These are phyloP conservation scores for Clistopyga incitator DNA, from an alignment of 2,888 invertebrate species.

Conservation along the genomic window DNA sequence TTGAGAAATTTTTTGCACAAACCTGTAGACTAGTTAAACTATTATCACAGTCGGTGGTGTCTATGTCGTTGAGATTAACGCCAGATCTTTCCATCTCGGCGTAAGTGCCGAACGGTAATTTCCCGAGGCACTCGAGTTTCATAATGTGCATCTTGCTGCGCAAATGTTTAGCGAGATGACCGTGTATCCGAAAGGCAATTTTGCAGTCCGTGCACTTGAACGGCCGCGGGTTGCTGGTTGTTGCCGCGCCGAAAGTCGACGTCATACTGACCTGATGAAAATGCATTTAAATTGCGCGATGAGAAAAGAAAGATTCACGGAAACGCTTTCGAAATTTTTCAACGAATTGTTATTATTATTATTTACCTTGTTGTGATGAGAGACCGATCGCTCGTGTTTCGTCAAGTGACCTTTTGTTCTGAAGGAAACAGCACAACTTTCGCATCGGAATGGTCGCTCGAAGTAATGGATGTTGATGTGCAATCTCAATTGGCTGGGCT, in stretches of 20 bases:
- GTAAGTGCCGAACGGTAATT: constrained; percentile 96
- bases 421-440: constrained; percentile 96
- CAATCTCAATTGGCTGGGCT: constrained; percentile 94
- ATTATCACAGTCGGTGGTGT: constrained; percentile 98
- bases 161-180: constrained; percentile 98
- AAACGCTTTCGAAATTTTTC: background rate
- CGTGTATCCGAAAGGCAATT: constrained; percentile 98
- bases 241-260: constrained; percentile 92
- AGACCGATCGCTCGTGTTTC: constrained; percentile 96
- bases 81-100: constrained; percentile 97
- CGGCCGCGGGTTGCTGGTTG: constrained; percentile 96
- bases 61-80: constrained; percentile 96
- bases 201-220: constrained; percentile 98
- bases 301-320: background rate
- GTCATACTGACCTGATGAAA: constrained; percentile 89
- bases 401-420: constrained; percentile 95
- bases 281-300: constrained; percentile 29
- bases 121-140: constrained; percentile 96
- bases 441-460: constrained; percentile 96
- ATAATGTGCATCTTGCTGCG: constrained; percentile 98
- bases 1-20: constrained; percentile 59
- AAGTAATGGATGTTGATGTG: constrained; percentile 98
- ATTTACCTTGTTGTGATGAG: constrained; percentile 93
- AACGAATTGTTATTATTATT: background rate
- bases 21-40: constrained; percentile 94